These are phyloP conservation scores for Myanophis thanlyinensis DNA, from an alignment of 2,113 vertebrate genomes.

Conservation along the genomic window DNA sequence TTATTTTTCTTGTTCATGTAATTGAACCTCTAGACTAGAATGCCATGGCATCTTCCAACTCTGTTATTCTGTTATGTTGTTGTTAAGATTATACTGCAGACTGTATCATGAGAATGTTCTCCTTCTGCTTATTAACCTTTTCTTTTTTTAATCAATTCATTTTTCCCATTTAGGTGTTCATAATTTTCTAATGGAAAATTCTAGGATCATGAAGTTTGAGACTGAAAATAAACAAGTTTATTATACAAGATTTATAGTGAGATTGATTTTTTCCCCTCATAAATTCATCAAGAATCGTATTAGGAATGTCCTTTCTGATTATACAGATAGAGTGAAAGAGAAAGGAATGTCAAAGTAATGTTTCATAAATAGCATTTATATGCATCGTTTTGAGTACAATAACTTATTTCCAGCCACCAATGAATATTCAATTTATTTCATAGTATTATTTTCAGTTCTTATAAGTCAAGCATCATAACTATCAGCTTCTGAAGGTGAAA, in stretches of 20 bases:
- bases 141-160: neutral
- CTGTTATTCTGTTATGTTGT: neutral
- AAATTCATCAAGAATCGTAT: constrained; percentile 41
- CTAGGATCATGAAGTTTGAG: neutral
- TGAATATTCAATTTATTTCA: constrained; percentile 63
- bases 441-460: constrained; percentile 55
- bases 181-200: neutral
- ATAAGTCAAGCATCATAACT: constrained; percentile 57
- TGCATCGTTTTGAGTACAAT: constrained; percentile 51
- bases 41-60: neutral
- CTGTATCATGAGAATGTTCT: neutral
- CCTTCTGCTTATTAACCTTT: neutral
- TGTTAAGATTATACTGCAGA: neutral
- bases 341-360: constrained; percentile 50
- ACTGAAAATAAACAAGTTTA: neutral
- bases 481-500: constrained; percentile 60
- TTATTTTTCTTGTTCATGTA: neutral
- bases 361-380: constrained; percentile 56
- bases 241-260: constrained; percentile 2
- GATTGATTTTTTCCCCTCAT: neutral
- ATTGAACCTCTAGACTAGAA: neutral
- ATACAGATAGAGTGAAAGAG: constrained; percentile 3
- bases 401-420: constrained; percentile 58
- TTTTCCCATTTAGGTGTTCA: neutral
- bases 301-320: constrained; percentile 57